Base-by-base conservation (phyloP, 2,113 vertebrate genomes). In the Marmota flaviventris region DNA sequence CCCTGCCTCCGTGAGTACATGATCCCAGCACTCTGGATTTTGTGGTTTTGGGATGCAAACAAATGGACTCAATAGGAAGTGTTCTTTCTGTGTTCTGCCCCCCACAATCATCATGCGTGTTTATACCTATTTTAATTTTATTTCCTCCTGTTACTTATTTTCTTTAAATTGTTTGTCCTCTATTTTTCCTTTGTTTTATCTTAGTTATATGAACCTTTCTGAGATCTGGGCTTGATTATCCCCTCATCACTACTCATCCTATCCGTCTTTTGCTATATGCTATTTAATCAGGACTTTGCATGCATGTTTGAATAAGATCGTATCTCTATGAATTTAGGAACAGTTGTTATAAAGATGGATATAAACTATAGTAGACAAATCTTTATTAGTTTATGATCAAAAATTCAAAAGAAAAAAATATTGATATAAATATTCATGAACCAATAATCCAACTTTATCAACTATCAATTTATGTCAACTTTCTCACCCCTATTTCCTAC, bases 51-150 rank as follows among this genome's bases (percentile, higher is more conserved):
- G 96, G 63, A 83, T 42, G 61, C 32, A 95, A 95, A 53, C 87
- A 53, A 97, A 88, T 93, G 65, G 22, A 69, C 90, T 77, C 95
- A 93, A 82, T 56, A 79, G 82, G 92, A 95, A 7, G 58, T 90
- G 27, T 72, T 51, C n/a, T 39, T 72, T 51, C n/a, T 39, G 12
- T 70, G 27, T 92, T 72, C 34, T 85, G 22, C 45, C 34, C 13
- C 37, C 90, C 37, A 78, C 0, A 20, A 87, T 67, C 32, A 82
- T 17, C 34, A 69, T 45, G 6, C 22, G 67, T 45, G 6, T 22
- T 73, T 81, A 81, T 12, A n/a, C 0, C 16, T 75, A 61, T 56
- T 85, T 89, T 18, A 79, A 51, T 85, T 94, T 94, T 0, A 63
- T 73, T 92, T 91, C 53, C 27, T 93, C 14, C 17, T 94, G 48